Evolutionary conservation across 2,113 vertebrate genomes (phyloP).

Genomic region (Pelecanoides urinatrix): DNA sequence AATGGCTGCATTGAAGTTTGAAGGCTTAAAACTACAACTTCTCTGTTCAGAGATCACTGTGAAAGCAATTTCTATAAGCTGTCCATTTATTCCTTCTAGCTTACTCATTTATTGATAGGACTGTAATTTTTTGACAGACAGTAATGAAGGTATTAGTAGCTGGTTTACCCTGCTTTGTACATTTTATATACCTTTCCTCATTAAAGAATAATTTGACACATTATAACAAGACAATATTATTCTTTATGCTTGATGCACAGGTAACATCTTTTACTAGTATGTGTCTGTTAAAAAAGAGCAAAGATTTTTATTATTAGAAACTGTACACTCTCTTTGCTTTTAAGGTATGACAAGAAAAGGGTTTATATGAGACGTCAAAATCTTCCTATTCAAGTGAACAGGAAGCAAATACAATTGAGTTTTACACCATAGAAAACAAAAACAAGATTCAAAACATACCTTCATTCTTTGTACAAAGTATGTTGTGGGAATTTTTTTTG

Average conservation of each 20-base stretch:
- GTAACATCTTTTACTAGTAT: background rate
- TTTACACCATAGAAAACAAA: background rate
- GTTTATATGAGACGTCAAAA: background rate
- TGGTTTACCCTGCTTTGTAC: conserved; percentile 49
- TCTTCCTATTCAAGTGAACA: background rate
- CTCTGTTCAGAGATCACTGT: conserved; percentile 37
- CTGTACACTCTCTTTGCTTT: background rate
- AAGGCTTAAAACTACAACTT: conserved; percentile 41
- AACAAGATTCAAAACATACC: background rate
- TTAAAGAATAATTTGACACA: conserved; percentile 38
- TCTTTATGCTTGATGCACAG: background rate
- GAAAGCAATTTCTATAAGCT: conserved; percentile 57
- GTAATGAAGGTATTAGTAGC: conserved; percentile 60
- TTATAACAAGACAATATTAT: background rate
- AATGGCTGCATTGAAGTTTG: conserved; percentile 15
- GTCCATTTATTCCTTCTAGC: conserved; percentile 46
- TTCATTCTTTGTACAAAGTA: background rate
- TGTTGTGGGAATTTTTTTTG: background rate
- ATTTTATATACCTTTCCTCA: conserved; percentile 41
- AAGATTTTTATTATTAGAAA: background rate
- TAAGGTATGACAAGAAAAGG: background rate
- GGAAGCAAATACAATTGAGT: background rate
- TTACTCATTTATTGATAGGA: conserved; percentile 46
- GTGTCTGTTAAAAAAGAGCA: background rate
- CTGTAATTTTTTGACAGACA: conserved; percentile 39